phyloP scores from a whole-genome alignment of 1,140 invertebrate species.

The Drosophila setifemur region DNA sequence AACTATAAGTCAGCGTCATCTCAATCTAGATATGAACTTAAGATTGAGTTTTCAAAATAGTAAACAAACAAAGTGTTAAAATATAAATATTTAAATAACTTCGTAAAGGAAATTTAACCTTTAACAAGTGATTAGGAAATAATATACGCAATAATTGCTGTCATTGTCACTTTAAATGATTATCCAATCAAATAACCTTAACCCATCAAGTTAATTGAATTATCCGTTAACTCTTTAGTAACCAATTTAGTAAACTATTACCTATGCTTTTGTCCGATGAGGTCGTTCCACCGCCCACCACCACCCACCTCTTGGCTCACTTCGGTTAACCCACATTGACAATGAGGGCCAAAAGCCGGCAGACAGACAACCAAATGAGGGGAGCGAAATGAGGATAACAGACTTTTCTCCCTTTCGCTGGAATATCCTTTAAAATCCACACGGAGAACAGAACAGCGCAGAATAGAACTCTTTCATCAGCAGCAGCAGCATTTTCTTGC shows the following conservation, averaged over 20 bases:
- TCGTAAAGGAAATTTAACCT: too few relatives aligned
- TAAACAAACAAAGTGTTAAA: too few relatives aligned
- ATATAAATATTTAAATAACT: too few relatives aligned
- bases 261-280: not conserved
- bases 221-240: too few relatives aligned
- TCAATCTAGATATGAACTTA: not conserved
- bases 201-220: too few relatives aligned
- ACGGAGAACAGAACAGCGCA: conserved; percentile 17
- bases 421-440: conserved; percentile 33
- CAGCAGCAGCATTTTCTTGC: conserved; percentile 36
- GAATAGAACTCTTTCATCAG: conserved; percentile 52
- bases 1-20: conserved; percentile 12
- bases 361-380: conserved; percentile 1
- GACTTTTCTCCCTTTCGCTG: conserved; percentile 6
- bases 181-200: too few relatives aligned
- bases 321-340: conserved; percentile 76
- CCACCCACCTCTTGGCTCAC: conserved; percentile 45
- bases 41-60: too few relatives aligned
- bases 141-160: too few relatives aligned
- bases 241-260: not conserved
- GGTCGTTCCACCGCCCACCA: not conserved
- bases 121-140: not conserved
- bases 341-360: conserved; percentile 38
- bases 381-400: not conserved
- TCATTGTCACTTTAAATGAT: too few relatives aligned